Base-by-base conservation (phyloP, 2,888 invertebrate species). In the Pinctada fucata region DNA sequence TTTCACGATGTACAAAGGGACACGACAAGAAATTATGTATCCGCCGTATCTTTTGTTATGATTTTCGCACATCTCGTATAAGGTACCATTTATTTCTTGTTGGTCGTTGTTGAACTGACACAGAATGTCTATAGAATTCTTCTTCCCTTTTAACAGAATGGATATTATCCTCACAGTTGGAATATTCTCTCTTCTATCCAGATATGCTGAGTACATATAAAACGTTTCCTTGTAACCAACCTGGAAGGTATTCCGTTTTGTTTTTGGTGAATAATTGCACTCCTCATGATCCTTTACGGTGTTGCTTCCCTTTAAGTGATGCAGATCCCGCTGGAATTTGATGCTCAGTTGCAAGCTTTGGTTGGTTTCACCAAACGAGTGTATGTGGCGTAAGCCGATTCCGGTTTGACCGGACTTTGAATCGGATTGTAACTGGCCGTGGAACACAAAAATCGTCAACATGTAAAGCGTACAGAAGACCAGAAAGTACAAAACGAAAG, bases 61-160 rank as follows among this genome's bases (percentile, higher is more conserved):
- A 79, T 90, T 90, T 78, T 90, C 90, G 83, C 90, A 90, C 75
- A 90, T 83, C 79, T 90, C 88, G 77, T 90, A 90, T 45, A 82
- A 72, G n/a, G 65, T 77, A 1, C 85, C 85, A 16, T 79, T 76
- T 71, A 66, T 45, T 5, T 51, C 58, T 10, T 50, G 49, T 50
- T 68, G 64, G 47, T 64, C 75, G 4, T 66, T 79, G 45, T 78
- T 71, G 75, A 88, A 86, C 67, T 83, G 82, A 73, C 89, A 89
- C 63, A 82, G 83, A 13, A 88, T 74, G 52, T 78, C 64, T 3
- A 84, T 47, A 10, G 73, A 79, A 10, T 79, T 74, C 16, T 82
- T 83, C 48, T 81, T 85, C 13, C 82, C 78, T 31, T 78, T 74
- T n/a, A 82, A 69, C 45, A 87, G 75, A 8, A 89, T 75, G 4